These are phyloP conservation scores for Paramormyrops kingsleyae DNA, from an alignment of 2,113 vertebrate species.

Conservation along the genomic window DNA sequence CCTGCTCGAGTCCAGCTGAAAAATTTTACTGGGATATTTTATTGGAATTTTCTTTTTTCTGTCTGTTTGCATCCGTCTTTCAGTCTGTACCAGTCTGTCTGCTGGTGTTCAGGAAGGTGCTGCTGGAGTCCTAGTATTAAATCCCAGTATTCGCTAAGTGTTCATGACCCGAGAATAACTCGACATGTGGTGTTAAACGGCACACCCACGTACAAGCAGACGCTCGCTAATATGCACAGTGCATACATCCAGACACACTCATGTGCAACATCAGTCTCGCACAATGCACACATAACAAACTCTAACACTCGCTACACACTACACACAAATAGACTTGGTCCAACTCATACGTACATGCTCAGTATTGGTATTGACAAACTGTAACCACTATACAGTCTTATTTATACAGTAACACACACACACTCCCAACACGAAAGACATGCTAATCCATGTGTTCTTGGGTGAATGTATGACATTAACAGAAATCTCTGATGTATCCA, in stretches of 20 bases:
- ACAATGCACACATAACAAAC: neutral
- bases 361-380: neutral
- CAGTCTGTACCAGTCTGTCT: neutral
- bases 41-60: neutral
- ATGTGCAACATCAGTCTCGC: neutral
- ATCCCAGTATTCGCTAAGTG: neutral
- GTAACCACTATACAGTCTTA: neutral
- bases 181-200: neutral
- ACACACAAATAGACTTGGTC: neutral
- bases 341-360: neutral
- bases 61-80: neutral
- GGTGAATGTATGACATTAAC: constrained; percentile 36
- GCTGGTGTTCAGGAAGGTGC: neutral
- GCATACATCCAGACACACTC: neutral
- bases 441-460: constrained; percentile 39
- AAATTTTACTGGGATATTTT: neutral
- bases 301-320: neutral
- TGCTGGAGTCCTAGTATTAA: neutral
- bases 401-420: neutral
- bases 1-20: neutral
- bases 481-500: neutral
- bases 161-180: neutral
- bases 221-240: neutral
- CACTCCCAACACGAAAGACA: constrained; percentile 5
- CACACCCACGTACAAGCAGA: neutral